phyloP scores from a whole-genome alignment of 2,113 vertebrate genomes.

The Coregonus clupeaformis region DNA sequence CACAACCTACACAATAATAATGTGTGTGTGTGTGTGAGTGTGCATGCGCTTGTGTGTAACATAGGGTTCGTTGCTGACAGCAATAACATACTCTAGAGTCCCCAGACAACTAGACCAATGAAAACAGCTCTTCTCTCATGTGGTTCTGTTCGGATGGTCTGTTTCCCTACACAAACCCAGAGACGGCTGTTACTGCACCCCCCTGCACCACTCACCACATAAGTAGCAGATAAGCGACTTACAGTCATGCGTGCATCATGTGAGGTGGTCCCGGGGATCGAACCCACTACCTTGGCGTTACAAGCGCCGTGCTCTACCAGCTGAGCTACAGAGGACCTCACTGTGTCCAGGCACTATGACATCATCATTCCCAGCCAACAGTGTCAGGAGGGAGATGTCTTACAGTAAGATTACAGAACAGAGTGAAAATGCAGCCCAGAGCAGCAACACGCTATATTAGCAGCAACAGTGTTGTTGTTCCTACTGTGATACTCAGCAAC shows the following conservation, averaged over 20 bases:
- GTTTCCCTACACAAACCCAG: conserved; percentile 47
- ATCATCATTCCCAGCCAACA: conserved; percentile 51
- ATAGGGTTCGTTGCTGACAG: conserved; percentile 42
- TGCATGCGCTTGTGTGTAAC: background rate
- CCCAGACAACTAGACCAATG: conserved; percentile 41
- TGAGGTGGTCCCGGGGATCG: too few species aligned
- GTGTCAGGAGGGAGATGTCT: background rate
- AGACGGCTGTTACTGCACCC: conserved; percentile 8
- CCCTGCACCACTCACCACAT: conserved; percentile 28
- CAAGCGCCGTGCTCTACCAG: too few species aligned
- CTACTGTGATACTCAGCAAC: conserved; percentile 11
- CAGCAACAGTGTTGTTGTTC: conserved; percentile 12
- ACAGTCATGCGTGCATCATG: too few species aligned
- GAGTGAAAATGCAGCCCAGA: conserved; percentile 39
- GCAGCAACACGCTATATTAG: conserved; percentile 21
- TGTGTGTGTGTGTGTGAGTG: conserved; percentile 4
- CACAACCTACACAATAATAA: background rate
- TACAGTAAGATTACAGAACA: conserved; percentile 25
- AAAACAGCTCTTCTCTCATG: conserved; percentile 52
- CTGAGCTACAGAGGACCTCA: too few species aligned
- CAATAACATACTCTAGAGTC: conserved; percentile 54
- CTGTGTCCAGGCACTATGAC: conserved; percentile 41
- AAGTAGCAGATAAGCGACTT: too few species aligned
- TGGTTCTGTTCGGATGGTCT: conserved; percentile 38
- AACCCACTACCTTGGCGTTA: too few species aligned